Percentiles rank a stretch among this genome's conserved stretches.
phyloP scores from a whole-genome alignment of 2,113 vertebrate genomes.

The Aegypius monachus region DNA sequence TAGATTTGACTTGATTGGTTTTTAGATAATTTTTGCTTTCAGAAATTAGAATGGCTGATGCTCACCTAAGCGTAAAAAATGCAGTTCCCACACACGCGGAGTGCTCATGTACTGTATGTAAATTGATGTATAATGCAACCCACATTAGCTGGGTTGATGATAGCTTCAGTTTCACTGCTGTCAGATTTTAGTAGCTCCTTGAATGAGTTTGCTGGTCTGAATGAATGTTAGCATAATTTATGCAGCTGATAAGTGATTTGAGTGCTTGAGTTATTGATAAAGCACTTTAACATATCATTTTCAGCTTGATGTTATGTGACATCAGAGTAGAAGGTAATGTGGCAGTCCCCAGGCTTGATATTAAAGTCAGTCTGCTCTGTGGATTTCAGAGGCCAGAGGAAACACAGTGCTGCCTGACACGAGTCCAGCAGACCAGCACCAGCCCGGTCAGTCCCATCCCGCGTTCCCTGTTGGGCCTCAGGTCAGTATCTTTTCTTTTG shows the following conservation, averaged over 20 bases:
- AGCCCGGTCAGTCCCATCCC: conserved; percentile 84
- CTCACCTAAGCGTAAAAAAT: conserved; percentile 60
- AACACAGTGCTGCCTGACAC: conserved; percentile 76
- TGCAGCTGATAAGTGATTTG: conserved; percentile 74
- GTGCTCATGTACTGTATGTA: conserved; percentile 56
- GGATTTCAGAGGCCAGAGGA: conserved; percentile 81
- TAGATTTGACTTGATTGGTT: conserved; percentile 28
- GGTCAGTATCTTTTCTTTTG: conserved; percentile 75
- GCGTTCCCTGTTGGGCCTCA: conserved; percentile 89
- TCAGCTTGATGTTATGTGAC: conserved; percentile 62
- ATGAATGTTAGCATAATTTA: conserved; percentile 78
- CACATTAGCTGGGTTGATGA: conserved; percentile 55
- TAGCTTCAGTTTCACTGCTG: conserved; percentile 67
- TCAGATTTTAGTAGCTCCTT: conserved; percentile 72
- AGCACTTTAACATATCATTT: conserved; percentile 80
- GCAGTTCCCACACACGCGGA: neutral
- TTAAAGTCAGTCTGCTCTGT: conserved; percentile 70
- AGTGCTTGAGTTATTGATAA: conserved; percentile 83
- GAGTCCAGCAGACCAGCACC: conserved; percentile 86
- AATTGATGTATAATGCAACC: conserved; percentile 79
- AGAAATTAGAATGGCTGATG: conserved; percentile 76
- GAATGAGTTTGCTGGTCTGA: conserved; percentile 72
- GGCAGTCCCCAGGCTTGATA: conserved; percentile 59
- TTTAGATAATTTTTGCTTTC: conserved; percentile 58
- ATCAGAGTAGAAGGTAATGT: conserved; percentile 63